These are phyloP conservation scores for Apodemia mormo DNA, from an alignment of 2,888 invertebrate genomes.

Conservation along the genomic window DNA sequence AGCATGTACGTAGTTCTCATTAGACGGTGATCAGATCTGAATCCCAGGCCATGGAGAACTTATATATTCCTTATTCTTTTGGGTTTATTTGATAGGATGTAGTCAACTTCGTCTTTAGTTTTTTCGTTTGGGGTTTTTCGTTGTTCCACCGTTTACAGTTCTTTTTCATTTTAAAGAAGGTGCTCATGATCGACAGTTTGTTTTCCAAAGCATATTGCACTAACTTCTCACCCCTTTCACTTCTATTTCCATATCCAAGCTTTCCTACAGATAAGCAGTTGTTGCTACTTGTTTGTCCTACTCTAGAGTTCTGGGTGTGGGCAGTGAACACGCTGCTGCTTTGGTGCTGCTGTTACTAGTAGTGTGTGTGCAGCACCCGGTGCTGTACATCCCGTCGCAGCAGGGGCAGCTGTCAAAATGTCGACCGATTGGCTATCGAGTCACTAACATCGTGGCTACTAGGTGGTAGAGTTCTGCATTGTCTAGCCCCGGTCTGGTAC, in stretches of 20 bases:
- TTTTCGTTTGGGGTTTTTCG: conserved; percentile 25
- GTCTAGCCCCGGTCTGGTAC: too few species aligned
- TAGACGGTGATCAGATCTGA: conserved; percentile 10
- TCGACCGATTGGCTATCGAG: too few species aligned
- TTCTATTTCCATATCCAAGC: conserved; percentile 31
- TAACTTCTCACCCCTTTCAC: too few species aligned
- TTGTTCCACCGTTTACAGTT: conserved; percentile 26
- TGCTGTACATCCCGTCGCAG: too few species aligned
- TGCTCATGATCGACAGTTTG: conserved; percentile 25
- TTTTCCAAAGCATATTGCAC: too few species aligned
- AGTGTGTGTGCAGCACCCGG: too few species aligned
- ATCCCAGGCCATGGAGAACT: conserved; percentile 7
- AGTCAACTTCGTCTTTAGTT: conserved; percentile 22
- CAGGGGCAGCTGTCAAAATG: too few species aligned
- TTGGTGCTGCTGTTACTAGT: too few species aligned
- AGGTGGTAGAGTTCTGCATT: too few species aligned
- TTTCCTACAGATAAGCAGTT: conserved; percentile 28
- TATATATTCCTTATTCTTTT: conserved; percentile 18
- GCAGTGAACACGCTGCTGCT: too few species aligned
- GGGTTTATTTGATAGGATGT: conserved; percentile 25
- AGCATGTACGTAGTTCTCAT: conserved; percentile 3
- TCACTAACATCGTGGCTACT: too few species aligned
- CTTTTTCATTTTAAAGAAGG: conserved; percentile 21
- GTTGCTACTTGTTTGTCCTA: not conserved
- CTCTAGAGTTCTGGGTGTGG: too few species aligned